These are phyloP conservation scores for Tiliacea aurago DNA, from an alignment of 2,888 invertebrate genomes.

Conservation along the genomic window DNA sequence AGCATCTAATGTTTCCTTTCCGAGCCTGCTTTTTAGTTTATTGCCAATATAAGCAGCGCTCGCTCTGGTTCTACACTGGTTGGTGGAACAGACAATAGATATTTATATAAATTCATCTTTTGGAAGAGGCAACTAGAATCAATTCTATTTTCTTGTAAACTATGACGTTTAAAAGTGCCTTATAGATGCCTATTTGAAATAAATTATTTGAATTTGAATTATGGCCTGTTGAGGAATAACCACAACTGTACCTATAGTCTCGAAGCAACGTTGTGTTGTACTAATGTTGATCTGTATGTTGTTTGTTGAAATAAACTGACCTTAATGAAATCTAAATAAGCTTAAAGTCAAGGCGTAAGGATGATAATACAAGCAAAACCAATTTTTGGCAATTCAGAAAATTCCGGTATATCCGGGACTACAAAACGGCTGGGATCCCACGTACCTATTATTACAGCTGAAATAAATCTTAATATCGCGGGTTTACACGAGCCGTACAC, in stretches of 20 bases:
- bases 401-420: neutral
- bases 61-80: neutral
- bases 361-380: too few species aligned
- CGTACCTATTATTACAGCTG: slow-evolving; percentile 1
- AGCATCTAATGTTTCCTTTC: too few species aligned
- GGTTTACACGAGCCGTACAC: neutral
- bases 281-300: neutral
- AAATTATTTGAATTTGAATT: too few species aligned
- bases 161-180: too few species aligned
- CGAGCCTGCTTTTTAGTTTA: too few species aligned
- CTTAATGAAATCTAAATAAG: too few species aligned
- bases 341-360: neutral
- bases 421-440: neutral
- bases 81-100: neutral
- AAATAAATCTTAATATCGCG: slow-evolving; percentile 1
- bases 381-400: neutral
- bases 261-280: neutral
- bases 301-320: neutral
- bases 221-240: too few species aligned
- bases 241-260: too few species aligned
- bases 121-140: too few species aligned
- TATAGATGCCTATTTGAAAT: too few species aligned
- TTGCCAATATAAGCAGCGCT: too few species aligned
- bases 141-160: too few species aligned
- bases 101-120: neutral